phyloP scores from a whole-genome alignment of 2,113 vertebrate genomes.

The Tragelaphus imberbis region DNA sequence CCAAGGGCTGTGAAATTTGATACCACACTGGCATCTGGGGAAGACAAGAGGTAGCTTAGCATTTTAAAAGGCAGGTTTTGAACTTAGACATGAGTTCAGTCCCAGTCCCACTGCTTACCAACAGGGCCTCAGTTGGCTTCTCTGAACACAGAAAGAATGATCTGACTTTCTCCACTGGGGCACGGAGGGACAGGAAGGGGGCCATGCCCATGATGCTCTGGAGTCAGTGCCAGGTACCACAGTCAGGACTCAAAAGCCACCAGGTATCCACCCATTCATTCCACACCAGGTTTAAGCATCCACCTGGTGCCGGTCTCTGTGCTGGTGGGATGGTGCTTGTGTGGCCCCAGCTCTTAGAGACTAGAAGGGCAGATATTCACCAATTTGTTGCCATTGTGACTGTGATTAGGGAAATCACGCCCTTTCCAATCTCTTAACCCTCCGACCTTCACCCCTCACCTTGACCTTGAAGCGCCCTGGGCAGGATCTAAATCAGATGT shows the following conservation, averaged over 20 bases:
- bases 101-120: neutral
- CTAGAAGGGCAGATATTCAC: neutral
- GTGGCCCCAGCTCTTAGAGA: neutral
- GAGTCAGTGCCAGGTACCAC: neutral
- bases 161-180: accelerated
- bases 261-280: neutral
- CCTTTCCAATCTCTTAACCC: neutral
- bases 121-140: neutral
- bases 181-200: neutral
- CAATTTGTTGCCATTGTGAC: neutral
- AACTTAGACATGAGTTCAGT: neutral
- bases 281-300: accelerated
- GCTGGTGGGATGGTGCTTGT: accelerated
- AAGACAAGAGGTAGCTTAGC: neutral
- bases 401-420: neutral
- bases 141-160: neutral
- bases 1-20: neutral
- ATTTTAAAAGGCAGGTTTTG: neutral
- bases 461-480: neutral
- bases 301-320: neutral
- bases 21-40: neutral
- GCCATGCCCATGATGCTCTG: accelerated
- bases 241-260: neutral
- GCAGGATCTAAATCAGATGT: neutral
- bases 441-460: neutral